Evolutionary conservation across 1,140 invertebrate species (phyloP), one percentile per base, ranked within the genome.

Genomic region (Zaprionus nigranus): DNA sequence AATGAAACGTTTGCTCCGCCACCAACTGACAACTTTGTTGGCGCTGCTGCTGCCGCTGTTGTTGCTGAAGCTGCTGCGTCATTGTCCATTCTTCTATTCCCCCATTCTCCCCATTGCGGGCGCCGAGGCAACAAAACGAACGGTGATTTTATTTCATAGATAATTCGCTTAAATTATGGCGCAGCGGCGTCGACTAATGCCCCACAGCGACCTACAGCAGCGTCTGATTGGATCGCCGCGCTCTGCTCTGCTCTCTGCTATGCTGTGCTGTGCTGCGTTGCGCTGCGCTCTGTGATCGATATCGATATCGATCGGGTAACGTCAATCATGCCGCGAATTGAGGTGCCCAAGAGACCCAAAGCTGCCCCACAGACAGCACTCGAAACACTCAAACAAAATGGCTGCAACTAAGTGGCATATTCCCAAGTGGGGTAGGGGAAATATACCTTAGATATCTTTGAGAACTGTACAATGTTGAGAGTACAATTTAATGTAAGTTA

Each of bases 101-200:
- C 43, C 58, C 20, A 49, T 54, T 30, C 57, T 22, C 58, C 13
- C 38, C 38, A 40, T 53, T 49, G 53, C 59, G 83, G 78, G 78
- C 75, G 79, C 69, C 66, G 58, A 20, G 63, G 74, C 69, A 54
- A 59, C 62, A 65, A 80, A 90, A 77, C 61, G 66, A 70, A 69
- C 90, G 81, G 69, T 91, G 88, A 91, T 91, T 91, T 85, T 79
- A 76, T 91, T 91, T 91, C 84, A 85, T 88, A 91, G 84, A 91
- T 91, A 91, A 91, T 90, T 79, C 85, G 84, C 90, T 90, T 91
- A 91, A 91, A 91, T 91, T 91, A 91, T 91, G 85, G 84, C 88
- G 86, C 82, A 82, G 75, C 79, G 53, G 75, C 86, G 75, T 74
- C 77, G 66, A 57, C 68, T 61, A 79, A 88, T 81, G 85, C 78